A percentile compares a stretch with the other conserved stretches of the same genome.
These are phyloP conservation scores for Clitarchus hookeri DNA, from an alignment of 2,888 invertebrate species.

Conservation along the genomic window DNA sequence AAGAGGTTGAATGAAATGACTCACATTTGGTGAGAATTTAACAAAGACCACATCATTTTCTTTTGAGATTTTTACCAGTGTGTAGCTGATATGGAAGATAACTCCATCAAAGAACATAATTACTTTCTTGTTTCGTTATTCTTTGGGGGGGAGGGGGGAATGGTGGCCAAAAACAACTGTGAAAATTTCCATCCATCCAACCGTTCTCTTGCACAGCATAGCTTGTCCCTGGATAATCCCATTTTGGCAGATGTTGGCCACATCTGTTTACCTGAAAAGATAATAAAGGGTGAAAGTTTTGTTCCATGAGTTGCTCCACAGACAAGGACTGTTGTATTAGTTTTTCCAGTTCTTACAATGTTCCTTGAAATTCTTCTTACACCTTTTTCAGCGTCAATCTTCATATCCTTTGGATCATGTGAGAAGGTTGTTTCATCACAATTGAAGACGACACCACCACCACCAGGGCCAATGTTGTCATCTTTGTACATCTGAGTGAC, in stretches of 20 bases:
- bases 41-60: neutral
- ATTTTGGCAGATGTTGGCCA: neutral
- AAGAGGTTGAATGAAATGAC: slow-evolving; percentile 10
- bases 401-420: slow-evolving; percentile 18
- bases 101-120: neutral
- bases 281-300: neutral
- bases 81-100: neutral
- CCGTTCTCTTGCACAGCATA: neutral
- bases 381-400: slow-evolving; percentile 17
- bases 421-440: neutral
- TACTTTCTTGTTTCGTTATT: slow-evolving; percentile 12
- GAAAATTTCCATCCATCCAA: slow-evolving; percentile 19
- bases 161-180: neutral
- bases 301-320: neutral
- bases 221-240: neutral
- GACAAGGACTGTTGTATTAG: neutral
- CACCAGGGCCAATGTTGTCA: neutral
- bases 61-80: neutral
- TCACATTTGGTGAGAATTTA: neutral
- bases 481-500: neutral
- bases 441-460: neutral
- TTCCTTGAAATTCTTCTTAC: slow-evolving; percentile 15
- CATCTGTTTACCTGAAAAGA: neutral
- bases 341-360: neutral
- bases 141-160: neutral